These are phyloP conservation scores for Machimus atricapillus DNA, from an alignment of 2,888 invertebrate genomes.

Conservation along the genomic window DNA sequence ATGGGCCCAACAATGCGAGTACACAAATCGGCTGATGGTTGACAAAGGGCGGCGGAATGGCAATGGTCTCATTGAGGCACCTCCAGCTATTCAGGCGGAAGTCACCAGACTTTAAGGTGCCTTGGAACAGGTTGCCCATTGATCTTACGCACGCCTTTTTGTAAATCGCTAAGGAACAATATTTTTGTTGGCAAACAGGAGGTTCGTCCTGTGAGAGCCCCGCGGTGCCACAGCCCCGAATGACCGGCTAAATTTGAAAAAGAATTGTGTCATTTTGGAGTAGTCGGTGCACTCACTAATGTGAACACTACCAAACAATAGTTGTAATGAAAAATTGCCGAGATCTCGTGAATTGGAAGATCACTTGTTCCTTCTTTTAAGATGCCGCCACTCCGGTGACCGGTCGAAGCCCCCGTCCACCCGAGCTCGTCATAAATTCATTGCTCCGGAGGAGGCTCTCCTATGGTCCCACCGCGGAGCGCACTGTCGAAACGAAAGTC, in stretches of 20 bases:
- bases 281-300: background rate
- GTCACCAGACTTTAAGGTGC: background rate
- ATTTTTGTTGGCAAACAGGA: constrained; percentile 44
- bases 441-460: background rate
- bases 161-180: constrained; percentile 31
- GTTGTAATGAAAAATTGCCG: constrained; percentile 26
- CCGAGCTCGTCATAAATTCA: background rate
- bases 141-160: constrained; percentile 35
- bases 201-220: background rate
- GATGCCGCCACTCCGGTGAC: background rate
- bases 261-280: background rate
- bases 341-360: background rate
- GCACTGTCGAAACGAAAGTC: background rate
- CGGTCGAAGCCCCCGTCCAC: background rate
- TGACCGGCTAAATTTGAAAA: background rate
- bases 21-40: background rate
- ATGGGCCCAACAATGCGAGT: background rate
- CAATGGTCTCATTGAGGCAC: background rate
- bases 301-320: constrained; percentile 1
- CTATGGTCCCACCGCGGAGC: background rate
- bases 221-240: background rate
- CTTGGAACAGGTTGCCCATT: background rate
- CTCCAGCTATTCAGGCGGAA: background rate
- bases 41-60: constrained; percentile 2
- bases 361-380: constrained; percentile 4